Base-by-base conservation (phyloP, 2,888 invertebrate species). In the Drosophila mercatorum region DNA sequence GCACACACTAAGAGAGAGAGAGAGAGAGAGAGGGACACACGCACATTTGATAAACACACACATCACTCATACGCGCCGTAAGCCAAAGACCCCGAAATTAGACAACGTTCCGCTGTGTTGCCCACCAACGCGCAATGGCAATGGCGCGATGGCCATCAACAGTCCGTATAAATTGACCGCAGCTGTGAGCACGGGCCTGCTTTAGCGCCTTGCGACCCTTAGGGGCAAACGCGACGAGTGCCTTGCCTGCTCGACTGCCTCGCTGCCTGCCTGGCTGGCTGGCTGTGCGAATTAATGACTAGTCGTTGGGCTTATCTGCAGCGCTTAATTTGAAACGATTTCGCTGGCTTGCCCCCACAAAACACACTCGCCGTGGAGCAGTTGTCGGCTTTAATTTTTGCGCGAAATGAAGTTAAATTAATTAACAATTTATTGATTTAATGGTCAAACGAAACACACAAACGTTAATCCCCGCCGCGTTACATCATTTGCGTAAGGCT, bases 321-420 rank as follows among this genome's bases (percentile, higher is more conserved):
- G 80, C 80, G 78, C 81, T 82, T 81, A 80, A 83, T 83, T 76
- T 77, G 82, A 75, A 77, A 40, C 69, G 75, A 56, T 76, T 80
- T 67, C 67, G 70, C 58, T 76, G 69, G 52, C 63, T 72, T 69
- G 38, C 52, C 61, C 63, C 11, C 22, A 28, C 52, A 26, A 22
- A 8, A 22, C 22, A 22, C 17, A 3, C 38, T 5, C 14, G 14
- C 38, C 26, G 8, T 5, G 14, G 40, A 55, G 41, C 55, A 41
- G 31, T 40, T 41, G 55, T 40, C 10, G 56, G 56, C 58, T 70
- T 86, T 66, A 78, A 72, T 62, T 66, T 55, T 31, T 36, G 47
- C 41, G 5, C 40, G 47, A 59, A 59, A 61, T 64, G 62, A 66
- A 75, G 68, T 82, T 70, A 82, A 80, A 69, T 80, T 69, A 80